Conservation (phyloP, 1,140 invertebrate genomes). For the Aphelinus atriplicis region DNA sequence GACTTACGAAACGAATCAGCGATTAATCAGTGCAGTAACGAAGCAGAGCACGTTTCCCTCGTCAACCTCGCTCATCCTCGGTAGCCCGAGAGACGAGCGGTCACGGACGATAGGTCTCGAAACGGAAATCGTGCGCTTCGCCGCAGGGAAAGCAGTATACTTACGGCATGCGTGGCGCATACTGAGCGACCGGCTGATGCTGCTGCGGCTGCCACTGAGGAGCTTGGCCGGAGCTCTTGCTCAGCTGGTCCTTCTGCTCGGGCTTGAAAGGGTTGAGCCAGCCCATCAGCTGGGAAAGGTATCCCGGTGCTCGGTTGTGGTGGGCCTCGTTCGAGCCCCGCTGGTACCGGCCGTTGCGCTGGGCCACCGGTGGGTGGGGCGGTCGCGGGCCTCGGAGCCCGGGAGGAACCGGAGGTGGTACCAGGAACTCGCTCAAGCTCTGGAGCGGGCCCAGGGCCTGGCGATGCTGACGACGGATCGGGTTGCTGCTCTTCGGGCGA, state of each 20-base stretch:
- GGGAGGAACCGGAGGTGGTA: conserved; percentile 52
- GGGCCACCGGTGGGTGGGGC: neutral
- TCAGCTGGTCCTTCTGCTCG: neutral
- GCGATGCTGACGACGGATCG: conserved; percentile 1
- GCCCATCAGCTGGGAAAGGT: conserved; percentile 54
- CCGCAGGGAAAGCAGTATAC: neutral
- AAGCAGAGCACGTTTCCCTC: too few species aligned
- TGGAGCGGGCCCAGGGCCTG: conserved; percentile 10
- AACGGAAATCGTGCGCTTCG: too few species aligned
- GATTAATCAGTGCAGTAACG: too few species aligned
- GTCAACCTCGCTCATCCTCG: too few species aligned
- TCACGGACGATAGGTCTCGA: too few species aligned
- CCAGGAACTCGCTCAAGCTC: conserved; percentile 57
- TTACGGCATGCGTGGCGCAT: conserved; percentile 26
- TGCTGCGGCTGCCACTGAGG: conserved; percentile 23
- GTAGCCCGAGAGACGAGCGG: too few species aligned
- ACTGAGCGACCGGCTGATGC: conserved; percentile 18
- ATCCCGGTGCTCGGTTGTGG: conserved; percentile 47
- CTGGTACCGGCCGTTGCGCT: conserved; percentile 10
- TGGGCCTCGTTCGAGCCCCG: conserved; percentile 32
- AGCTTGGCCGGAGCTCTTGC: conserved; percentile 6
- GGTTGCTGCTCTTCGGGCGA: conserved; percentile 39
- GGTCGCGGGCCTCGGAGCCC: conserved; percentile 30
- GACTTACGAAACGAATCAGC: too few species aligned
- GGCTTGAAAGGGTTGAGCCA: conserved; percentile 58